Base-by-base conservation (phyloP, 2,888 invertebrate genomes). In the Aromia moschata region DNA sequence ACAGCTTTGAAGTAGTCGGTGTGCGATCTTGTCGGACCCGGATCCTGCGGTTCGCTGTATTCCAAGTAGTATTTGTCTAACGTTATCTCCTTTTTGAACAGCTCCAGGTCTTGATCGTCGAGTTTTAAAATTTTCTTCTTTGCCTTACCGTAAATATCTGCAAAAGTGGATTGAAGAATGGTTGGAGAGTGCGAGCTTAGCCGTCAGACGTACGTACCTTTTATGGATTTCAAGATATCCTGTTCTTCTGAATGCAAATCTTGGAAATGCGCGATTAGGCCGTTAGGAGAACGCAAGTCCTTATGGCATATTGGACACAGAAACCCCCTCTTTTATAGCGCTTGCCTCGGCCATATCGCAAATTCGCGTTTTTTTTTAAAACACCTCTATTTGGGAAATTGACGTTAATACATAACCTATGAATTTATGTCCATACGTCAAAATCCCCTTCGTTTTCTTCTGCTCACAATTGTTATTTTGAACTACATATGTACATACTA, bases 271-370 rank as follows among this genome's bases (percentile, higher is more conserved):
- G 87, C 86, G 53, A 93, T 91, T 55, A 98, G 84, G 76, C 91
- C 90, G 51, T 88, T 85, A 3, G 94, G 89, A 10, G 94, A 92
- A 76, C 93, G 92, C 43, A 95, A 85, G 79, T 98, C 96, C 33
- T 90, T 89, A 82, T 94, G 91, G 76, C 98, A 98, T 72, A 96
- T 93, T 0, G 98, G 97, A 79, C 98, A 98, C 7, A 98, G 83
- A 77, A 98, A 97, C 2, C 98, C 98, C n/a, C 81, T 98, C 96
- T 60, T 93, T 83, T 69, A 94, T 91, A 72, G 60, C 56, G 45
- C 55, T 56, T 11, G 60, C 60, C 46, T 69, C 71, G 4, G 74
- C 70, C 71, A 71, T 71, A 17, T 43, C 0, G 1, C 9, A 11
- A 2, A 1, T 46, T 16, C 10, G 2, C n/a, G 11, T 20, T 11